Percentiles rank a stretch among this genome's conserved stretches.
Conservation (phyloP, 2,888 invertebrate species). For the Phymatocera aterrima region DNA sequence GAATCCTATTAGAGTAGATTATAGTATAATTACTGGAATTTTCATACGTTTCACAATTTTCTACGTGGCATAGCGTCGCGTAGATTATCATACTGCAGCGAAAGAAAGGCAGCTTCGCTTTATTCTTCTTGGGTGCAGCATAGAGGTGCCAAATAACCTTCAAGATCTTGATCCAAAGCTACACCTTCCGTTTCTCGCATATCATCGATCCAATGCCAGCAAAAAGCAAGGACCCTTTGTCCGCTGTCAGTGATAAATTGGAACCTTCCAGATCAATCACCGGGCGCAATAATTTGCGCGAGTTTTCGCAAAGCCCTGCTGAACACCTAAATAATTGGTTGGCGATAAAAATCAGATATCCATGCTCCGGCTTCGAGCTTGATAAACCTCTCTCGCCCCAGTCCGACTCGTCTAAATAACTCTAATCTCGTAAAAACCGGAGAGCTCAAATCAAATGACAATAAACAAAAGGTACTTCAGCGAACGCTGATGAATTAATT, state of each 20-base stretch:
- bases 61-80: neutral
- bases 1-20: too few species aligned
- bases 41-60: too few species aligned
- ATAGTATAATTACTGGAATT: too few species aligned
- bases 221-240: constrained; percentile 36
- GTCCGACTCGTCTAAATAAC: constrained; percentile 18
- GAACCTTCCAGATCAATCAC: constrained; percentile 36
- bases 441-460: constrained; percentile 34
- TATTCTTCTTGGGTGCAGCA: neutral
- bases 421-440: constrained; percentile 30
- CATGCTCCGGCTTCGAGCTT: constrained; percentile 4
- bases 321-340: constrained; percentile 31
- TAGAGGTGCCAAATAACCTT: constrained; percentile 22
- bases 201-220: constrained; percentile 22
- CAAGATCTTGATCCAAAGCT: constrained; percentile 4
- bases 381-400: constrained; percentile 17
- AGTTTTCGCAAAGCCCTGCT: constrained; percentile 10
- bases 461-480: constrained; percentile 40
- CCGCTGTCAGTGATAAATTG: constrained; percentile 38
- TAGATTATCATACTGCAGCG: neutral
- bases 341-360: constrained; percentile 36
- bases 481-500: constrained; percentile 36
- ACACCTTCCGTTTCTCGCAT: neutral
- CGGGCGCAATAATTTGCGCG: constrained; percentile 17
- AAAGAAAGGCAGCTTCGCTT: neutral